phyloP scores from a whole-genome alignment of 2,113 vertebrate species.

The Myrmecobius fasciatus region DNA sequence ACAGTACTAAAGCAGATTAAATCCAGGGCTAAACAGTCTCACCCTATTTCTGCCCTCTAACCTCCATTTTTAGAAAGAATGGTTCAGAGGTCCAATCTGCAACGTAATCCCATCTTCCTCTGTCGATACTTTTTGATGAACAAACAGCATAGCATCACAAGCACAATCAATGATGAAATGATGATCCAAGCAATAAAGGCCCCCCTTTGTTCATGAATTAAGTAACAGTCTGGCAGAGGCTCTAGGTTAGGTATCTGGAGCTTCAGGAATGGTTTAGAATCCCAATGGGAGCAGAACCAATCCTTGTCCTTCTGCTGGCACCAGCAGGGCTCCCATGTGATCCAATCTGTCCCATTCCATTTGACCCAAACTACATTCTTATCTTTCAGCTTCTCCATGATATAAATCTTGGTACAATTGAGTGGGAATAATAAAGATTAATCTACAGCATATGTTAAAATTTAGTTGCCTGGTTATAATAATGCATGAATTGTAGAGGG shows the following conservation, averaged over 20 bases:
- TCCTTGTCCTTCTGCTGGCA: background rate
- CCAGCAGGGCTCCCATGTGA: background rate
- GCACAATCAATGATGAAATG: background rate
- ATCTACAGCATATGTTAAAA: background rate
- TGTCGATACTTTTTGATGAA: background rate
- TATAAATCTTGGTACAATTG: background rate
- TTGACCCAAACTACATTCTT: background rate
- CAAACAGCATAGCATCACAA: background rate
- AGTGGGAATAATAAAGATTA: background rate
- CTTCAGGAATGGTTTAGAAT: background rate
- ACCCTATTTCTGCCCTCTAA: background rate
- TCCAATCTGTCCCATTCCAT: background rate
- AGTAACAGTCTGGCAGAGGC: background rate
- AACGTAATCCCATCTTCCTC: background rate
- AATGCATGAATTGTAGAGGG: background rate
- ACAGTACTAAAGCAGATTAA: background rate
- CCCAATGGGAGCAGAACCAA: background rate
- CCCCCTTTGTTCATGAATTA: background rate
- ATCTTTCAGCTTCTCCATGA: background rate
- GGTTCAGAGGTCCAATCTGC: background rate
- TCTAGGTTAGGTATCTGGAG: background rate
- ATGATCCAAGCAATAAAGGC: background rate
- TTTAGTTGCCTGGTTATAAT: background rate
- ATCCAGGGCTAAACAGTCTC: background rate
- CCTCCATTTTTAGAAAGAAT: background rate